Evolutionary conservation across 2,797 vertebrate genomes (phyloP).

Genomic region (Potorous gilbertii): DNA sequence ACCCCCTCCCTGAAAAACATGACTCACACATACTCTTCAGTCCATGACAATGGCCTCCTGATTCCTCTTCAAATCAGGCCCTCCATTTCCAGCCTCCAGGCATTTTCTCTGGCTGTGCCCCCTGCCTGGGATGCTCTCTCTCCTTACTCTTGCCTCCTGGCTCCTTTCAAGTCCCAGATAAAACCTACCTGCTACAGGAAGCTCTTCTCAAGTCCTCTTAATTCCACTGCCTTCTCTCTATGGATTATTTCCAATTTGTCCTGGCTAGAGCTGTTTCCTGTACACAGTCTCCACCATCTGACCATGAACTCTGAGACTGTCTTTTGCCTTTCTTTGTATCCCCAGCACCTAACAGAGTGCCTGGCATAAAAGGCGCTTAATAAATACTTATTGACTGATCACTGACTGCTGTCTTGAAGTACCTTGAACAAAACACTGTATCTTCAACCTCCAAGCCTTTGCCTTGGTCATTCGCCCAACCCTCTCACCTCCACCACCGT

Average conservation of each 20-base stretch:
- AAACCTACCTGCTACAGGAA: background rate
- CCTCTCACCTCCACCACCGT: background rate
- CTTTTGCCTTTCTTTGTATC: background rate
- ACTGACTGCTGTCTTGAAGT: background rate
- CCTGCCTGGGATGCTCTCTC: background rate
- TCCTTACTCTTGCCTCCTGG: background rate
- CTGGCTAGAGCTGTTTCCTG: background rate
- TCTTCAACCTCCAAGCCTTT: background rate
- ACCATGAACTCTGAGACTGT: background rate
- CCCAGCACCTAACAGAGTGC: background rate
- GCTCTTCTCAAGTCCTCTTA: background rate
- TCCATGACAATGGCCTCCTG: background rate
- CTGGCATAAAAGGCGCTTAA: background rate
- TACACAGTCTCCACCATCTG: rapidly evolving
- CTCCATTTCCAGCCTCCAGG: background rate
- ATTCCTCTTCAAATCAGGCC: background rate
- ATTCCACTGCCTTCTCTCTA: background rate
- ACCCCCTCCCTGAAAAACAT: background rate
- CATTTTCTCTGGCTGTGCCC: background rate
- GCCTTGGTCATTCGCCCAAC: too few species aligned
- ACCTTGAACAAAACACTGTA: background rate
- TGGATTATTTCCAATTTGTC: background rate
- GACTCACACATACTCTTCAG: background rate
- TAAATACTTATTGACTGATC: background rate
- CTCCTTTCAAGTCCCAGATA: background rate